A percentile compares a stretch with the other conserved stretches of the same genome.
Conservation (phyloP, 2,113 vertebrate species). For the Prunella fulvescens region DNA sequence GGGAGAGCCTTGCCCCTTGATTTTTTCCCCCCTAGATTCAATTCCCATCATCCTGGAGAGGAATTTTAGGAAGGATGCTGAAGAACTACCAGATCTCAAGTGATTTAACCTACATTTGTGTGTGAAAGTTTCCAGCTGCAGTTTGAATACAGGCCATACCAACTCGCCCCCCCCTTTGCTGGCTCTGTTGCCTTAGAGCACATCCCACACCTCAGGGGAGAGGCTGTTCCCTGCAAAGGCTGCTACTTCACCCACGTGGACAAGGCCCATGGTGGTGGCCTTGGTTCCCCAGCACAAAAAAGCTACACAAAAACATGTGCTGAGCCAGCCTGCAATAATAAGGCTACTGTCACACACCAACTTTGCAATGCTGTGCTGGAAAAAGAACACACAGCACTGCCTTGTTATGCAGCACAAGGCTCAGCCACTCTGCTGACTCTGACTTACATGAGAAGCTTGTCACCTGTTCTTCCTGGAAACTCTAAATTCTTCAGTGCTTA, state of each 20-base stretch:
- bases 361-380: not conserved
- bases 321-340: not conserved
- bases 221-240: not conserved
- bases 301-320: not conserved
- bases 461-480: not conserved
- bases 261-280: not conserved
- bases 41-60: not conserved
- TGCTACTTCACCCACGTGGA: rapidly evolving
- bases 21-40: not conserved
- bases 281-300: not conserved
- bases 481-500: not conserved
- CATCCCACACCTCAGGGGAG: not conserved
- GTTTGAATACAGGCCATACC: not conserved
- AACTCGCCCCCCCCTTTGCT: not conserved
- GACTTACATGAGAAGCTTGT: not conserved
- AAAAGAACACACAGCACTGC: not conserved
- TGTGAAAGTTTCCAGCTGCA: not conserved
- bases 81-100: not conserved
- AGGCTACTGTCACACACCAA: not conserved
- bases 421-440: not conserved
- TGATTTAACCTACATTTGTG: not conserved
- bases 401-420: not conserved
- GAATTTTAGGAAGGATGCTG: not conserved
- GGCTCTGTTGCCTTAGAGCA: not conserved
- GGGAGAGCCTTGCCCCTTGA: not conserved